Conservation (phyloP, 2,113 vertebrate genomes). For the Heliornis fulica region DNA sequence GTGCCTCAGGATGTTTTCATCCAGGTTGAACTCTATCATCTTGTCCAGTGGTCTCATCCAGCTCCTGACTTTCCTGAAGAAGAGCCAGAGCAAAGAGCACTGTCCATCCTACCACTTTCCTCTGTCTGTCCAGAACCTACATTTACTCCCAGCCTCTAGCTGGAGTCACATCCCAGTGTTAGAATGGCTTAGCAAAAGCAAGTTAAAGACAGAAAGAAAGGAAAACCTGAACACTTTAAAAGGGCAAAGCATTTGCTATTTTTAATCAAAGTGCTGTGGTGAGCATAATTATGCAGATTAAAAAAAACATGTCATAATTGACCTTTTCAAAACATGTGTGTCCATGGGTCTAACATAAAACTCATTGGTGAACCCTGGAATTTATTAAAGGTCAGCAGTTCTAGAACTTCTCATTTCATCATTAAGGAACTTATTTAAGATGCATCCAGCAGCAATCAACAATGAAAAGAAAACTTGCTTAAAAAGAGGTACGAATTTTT, state of each 20-base stretch:
- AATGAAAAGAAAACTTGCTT: neutral
- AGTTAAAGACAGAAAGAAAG: neutral
- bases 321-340: conserved; percentile 35
- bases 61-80: neutral
- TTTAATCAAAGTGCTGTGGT: neutral
- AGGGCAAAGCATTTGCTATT: conserved; percentile 6
- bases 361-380: neutral
- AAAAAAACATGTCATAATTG: conserved; percentile 1
- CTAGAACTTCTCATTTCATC: neutral
- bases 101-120: neutral
- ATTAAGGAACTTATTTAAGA: neutral
- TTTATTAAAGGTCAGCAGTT: conserved; percentile 21
- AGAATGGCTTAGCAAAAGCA: neutral
- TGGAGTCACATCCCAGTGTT: neutral
- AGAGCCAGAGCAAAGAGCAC: neutral
- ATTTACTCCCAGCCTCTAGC: neutral
- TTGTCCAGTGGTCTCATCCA: neutral
- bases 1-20: neutral
- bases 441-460: neutral
- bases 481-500: neutral
- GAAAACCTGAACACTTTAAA: neutral
- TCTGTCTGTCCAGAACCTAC: neutral
- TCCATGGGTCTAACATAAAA: neutral
- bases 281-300: conserved; percentile 9
- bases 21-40: neutral